Base-by-base conservation (phyloP, 2,797 vertebrate species). In the Chiroxiphia lanceolata region DNA sequence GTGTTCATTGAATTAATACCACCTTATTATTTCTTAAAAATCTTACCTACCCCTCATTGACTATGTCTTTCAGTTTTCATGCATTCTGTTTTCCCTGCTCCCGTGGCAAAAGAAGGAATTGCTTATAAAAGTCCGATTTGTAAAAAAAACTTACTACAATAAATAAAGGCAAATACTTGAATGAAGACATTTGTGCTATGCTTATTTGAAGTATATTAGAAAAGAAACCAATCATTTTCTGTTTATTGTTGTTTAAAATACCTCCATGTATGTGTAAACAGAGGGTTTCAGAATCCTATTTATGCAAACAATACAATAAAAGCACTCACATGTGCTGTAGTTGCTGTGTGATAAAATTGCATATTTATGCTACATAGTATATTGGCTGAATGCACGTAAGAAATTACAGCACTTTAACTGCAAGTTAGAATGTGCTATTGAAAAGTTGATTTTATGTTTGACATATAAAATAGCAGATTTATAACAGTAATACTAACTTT, bases 221-320 rank as follows among this genome's bases (percentile, higher is more conserved):
- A 89, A 80, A 86, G 29, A 87, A 38, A 51, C 15, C 22, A 56
- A 34, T 48, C 1, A 60, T 81, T 95, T 81, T 22, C 76, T 50
- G 22, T 65, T 89, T 42, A n/a, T 78, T 88, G 40, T 69, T 83
- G 18, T 81, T 89, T 90, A 33, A 83, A 95, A 82, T 86, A 11
- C 15, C 40, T 56, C 42, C 26, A 19, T 45, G 70, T 60, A n/a
- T 83, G 47, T 72, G 38, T 75, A 83, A 64, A 86, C 69, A 87
- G 29, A 80, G 36, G n/a, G 22, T 42, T 94, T 93, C 36, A 69
- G 47, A 81, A 54, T 77, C 29, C 36, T 67, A 3, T 75, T 95
- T 95, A n/a, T 57, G 65, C 23, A 91, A 93, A 77, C 50, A 84
- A 75, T 85, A 57, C 53, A 81, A 74, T 61, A 76, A 65, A 91